A percentile compares a stretch with the other conserved stretches of the same genome.
Conservation (phyloP, 2,113 vertebrate species). For the Capreolus pygargus region DNA sequence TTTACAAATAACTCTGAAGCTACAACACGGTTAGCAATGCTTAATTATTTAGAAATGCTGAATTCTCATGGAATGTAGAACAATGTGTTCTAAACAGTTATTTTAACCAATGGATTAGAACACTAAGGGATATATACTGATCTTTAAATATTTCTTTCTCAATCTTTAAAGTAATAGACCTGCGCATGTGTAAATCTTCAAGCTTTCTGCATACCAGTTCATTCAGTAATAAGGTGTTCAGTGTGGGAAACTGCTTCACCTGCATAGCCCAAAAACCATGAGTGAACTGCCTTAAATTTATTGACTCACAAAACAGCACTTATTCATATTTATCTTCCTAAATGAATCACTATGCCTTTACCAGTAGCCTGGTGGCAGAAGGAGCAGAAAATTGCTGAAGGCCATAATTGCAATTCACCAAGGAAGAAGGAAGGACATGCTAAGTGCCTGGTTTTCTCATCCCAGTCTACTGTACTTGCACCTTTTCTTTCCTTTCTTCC, state of each 20-base stretch:
- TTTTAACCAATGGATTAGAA: neutral
- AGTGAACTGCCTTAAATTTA: neutral
- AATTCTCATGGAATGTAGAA: neutral
- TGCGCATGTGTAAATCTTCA: neutral
- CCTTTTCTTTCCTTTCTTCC: neutral
- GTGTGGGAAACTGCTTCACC: neutral
- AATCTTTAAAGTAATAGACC: neutral
- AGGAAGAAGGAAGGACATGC: neutral
- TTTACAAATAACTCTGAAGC: neutral
- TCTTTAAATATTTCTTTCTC: neutral
- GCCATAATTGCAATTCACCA: neutral
- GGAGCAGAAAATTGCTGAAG: neutral
- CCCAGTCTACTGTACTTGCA: neutral
- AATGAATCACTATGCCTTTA: neutral
- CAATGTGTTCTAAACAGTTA: too few relatives aligned
- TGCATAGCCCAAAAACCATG: neutral
- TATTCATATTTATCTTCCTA: neutral
- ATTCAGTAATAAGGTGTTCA: neutral
- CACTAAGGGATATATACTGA: neutral
- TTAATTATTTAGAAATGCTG: neutral
- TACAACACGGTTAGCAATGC: neutral
- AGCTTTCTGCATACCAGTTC: neutral
- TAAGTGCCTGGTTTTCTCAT: neutral
- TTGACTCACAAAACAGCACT: neutral
- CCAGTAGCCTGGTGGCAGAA: neutral